Evolutionary conservation across 2,888 invertebrate species (phyloP), one percentile per base, ranked within the genome.

Genomic region (Lamellibrachia satsuma): DNA sequence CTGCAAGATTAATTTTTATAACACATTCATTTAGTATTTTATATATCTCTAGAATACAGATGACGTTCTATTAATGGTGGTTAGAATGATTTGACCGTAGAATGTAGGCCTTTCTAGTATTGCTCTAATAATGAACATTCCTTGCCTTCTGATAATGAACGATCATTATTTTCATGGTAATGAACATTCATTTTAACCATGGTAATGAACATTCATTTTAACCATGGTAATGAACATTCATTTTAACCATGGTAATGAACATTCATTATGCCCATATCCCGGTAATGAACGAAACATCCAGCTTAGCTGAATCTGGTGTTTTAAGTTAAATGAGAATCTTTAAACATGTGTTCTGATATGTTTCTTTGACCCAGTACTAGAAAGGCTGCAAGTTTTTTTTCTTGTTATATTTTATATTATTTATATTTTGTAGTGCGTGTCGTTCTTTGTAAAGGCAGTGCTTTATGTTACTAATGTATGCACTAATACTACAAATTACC

Each of bases 61-160:
- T 75, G 75, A 6, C 75, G 3, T 11, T 75, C 22, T 75, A 6
- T 75, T 75, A 75, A 75, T 75, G 75, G 22, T 75, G 75, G 75
- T 22, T 22, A 6, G 22, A 22, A 22, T 75, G 75, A 75, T 22
- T 22, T 75, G 22, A 22, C 22, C n/a, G 75, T 75, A 75, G 75
- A 75, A 75, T 75, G 75, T n/a, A 75, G 75, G 75, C 75, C 22
- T 75, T 75, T 75, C 75, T 75, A 75, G 75, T 75, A 75, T 22
- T 75, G 75, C 22, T n/a, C 22, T 75, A 22, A 22, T 75, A 75
- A 22, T 75, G 75, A 75, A n/a, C 75, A 75, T 75, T 75, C 22
- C 75, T 75, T n/a, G 6, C 75, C 75, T 22, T 22, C 75, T 75
- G 22, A 75, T 75, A 75, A 75, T 75, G 22, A 75, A 75, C 4